Percentiles rank a stretch among this genome's conserved stretches.
These are phyloP conservation scores for Allygus modestus DNA, from an alignment of 2,888 invertebrate genomes.

Conservation along the genomic window DNA sequence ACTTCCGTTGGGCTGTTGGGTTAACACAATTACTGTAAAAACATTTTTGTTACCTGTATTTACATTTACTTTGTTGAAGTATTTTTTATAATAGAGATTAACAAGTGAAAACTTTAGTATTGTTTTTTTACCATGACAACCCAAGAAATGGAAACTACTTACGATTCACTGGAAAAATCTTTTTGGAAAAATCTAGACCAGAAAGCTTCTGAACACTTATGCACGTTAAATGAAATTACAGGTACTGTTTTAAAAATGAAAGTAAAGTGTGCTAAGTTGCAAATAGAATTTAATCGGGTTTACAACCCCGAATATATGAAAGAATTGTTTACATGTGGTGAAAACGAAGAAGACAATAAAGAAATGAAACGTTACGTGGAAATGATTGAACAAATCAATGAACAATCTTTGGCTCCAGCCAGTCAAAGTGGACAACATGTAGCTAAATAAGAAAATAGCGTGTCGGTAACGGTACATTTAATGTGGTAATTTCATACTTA, in stretches of 20 bases:
- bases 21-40: neutral
- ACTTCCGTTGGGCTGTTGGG: neutral
- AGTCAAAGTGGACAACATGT: neutral
- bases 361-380: neutral
- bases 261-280: conserved; percentile 2
- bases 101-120: neutral
- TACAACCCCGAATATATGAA: neutral
- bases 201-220: neutral
- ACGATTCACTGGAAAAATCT: neutral
- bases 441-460: neutral
- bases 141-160: neutral
- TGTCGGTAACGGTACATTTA: no score
- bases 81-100: no score
- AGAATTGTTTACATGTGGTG: neutral
- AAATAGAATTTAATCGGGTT: neutral
- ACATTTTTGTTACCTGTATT: neutral
- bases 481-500: no score
- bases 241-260: conserved; percentile 5
- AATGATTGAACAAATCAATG: neutral
- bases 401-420: neutral
- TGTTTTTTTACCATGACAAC: neutral
- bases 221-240: conserved; percentile 1
- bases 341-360: neutral
- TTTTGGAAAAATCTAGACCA: conserved; percentile 8
- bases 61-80: neutral